These are phyloP conservation scores for Astur gentilis DNA, from an alignment of 2,113 vertebrate genomes.

Conservation along the genomic window DNA sequence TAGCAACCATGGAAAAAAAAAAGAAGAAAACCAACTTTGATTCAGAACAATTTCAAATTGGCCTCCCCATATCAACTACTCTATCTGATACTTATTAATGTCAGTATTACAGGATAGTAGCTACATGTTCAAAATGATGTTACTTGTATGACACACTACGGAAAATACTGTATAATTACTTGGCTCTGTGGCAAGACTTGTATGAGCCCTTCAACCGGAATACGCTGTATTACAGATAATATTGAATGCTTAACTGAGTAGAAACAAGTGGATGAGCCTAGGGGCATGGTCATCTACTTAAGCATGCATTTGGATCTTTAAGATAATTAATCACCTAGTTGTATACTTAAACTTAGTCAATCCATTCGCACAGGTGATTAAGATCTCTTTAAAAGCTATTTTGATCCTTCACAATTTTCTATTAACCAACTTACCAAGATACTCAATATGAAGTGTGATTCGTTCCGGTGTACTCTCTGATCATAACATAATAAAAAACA, in stretches of 20 bases:
- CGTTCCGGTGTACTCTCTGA: not conserved
- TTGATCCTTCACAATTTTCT: slow-evolving; percentile 54
- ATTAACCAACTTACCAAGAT: slow-evolving; percentile 33
- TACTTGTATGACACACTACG: not conserved
- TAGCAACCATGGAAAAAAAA: not conserved
- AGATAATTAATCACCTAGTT: slow-evolving; percentile 71
- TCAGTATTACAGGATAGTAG: not conserved
- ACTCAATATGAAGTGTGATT: not conserved
- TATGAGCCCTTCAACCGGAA: slow-evolving; percentile 35
- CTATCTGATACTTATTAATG: not conserved
- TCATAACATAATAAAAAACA: not conserved
- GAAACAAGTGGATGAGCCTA: slow-evolving; percentile 58
- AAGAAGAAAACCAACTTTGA: not conserved
- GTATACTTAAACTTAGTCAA: slow-evolving; percentile 61
- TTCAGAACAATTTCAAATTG: not conserved
- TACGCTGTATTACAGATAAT: slow-evolving; percentile 51
- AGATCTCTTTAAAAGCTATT: slow-evolving; percentile 59
- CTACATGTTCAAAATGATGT: not conserved
- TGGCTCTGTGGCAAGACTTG: slow-evolving; percentile 42
- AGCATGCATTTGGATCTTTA: slow-evolving; percentile 63
- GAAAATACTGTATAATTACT: not conserved
- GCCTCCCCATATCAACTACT: not conserved
- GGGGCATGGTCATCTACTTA: slow-evolving; percentile 67
- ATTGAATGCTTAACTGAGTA: slow-evolving; percentile 65
- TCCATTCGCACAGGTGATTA: slow-evolving; percentile 63